Evolutionary conservation across 2,113 vertebrate genomes (phyloP).

Genomic region (Gambusia holbrooki): DNA sequence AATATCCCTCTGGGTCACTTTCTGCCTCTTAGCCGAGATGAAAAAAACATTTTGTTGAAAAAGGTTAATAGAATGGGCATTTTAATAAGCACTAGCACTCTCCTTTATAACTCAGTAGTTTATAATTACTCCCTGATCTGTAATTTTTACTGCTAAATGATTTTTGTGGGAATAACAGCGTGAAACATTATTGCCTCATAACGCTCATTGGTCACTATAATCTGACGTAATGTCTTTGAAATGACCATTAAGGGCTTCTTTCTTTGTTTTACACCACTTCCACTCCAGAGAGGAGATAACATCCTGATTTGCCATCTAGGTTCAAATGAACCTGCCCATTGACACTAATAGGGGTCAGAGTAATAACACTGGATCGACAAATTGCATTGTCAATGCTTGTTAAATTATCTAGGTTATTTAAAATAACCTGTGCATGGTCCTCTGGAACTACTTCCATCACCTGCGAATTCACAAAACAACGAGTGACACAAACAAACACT

Average conservation of each 20-base stretch:
- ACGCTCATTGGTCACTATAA: slow-evolving; percentile 59
- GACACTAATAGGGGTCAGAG: slow-evolving; percentile 94
- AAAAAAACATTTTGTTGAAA: slow-evolving; percentile 40
- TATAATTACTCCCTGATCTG: slow-evolving; percentile 66
- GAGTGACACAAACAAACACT: slow-evolving; percentile 29
- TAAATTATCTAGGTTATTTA: slow-evolving; percentile 99
- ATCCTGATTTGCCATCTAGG: slow-evolving; percentile 83
- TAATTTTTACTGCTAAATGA: slow-evolving; percentile 62
- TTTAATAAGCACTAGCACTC: slow-evolving; percentile 57
- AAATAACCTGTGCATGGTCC: slow-evolving; percentile 95
- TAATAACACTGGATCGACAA: slow-evolving; percentile 95
- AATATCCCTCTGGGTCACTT: slow-evolving; percentile 29
- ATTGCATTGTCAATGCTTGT: slow-evolving; percentile 94
- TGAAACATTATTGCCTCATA: slow-evolving; percentile 56
- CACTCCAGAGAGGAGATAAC: slow-evolving; percentile 82
- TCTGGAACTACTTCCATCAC: slow-evolving; percentile 77
- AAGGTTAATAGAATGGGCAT: slow-evolving; percentile 65
- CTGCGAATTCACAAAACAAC: slow-evolving; percentile 77
- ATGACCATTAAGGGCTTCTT: slow-evolving; percentile 53
- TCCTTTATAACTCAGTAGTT: slow-evolving; percentile 29
- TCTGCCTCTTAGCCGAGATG: slow-evolving; percentile 47
- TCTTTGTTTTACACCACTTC: slow-evolving; percentile 63
- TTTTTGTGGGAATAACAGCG: slow-evolving; percentile 60
- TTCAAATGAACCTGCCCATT: slow-evolving; percentile 87
- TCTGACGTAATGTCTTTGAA: slow-evolving; percentile 63